Percentiles rank a stretch among this genome's conserved stretches.
Conservation (phyloP, 2,888 invertebrate genomes). For the Drosophila picticornis region DNA sequence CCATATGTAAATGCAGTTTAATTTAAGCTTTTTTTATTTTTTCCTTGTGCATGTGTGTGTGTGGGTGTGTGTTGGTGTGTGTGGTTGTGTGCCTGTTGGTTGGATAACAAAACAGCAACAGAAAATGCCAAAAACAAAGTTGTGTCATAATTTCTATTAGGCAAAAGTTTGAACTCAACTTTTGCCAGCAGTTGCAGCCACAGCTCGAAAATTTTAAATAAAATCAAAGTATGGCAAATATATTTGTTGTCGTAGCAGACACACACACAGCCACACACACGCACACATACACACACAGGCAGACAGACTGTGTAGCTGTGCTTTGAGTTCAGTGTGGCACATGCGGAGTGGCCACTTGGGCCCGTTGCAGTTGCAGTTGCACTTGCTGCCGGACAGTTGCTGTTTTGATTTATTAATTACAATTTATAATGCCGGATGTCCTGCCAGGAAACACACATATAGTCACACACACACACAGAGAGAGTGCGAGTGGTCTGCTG, state of each 20-base stretch:
- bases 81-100: slow-evolving; percentile 13
- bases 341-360: slow-evolving; percentile 20
- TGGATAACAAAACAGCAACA: slow-evolving; percentile 49
- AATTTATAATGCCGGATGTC: slow-evolving; percentile 69
- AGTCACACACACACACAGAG: not conserved
- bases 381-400: slow-evolving; percentile 50
- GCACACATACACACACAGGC: slow-evolving; percentile 2
- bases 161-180: slow-evolving; percentile 56
- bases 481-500: slow-evolving; percentile 30
- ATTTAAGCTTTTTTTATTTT: slow-evolving; percentile 30
- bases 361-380: slow-evolving; percentile 26
- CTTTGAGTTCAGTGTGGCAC: slow-evolving; percentile 21
- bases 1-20: slow-evolving; percentile 69
- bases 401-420: slow-evolving; percentile 77
- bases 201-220: slow-evolving; percentile 50
- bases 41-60: not conserved
- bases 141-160: slow-evolving; percentile 71
- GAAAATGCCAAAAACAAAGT: slow-evolving; percentile 67
- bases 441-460: slow-evolving; percentile 15
- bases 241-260: slow-evolving; percentile 45
- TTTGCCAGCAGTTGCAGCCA: slow-evolving; percentile 33
- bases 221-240: slow-evolving; percentile 56
- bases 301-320: not conserved
- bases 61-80: slow-evolving; percentile 2
- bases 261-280: slow-evolving; percentile 13